phyloP scores from a whole-genome alignment of 2,113 vertebrate species.

The Zapornia atra region DNA sequence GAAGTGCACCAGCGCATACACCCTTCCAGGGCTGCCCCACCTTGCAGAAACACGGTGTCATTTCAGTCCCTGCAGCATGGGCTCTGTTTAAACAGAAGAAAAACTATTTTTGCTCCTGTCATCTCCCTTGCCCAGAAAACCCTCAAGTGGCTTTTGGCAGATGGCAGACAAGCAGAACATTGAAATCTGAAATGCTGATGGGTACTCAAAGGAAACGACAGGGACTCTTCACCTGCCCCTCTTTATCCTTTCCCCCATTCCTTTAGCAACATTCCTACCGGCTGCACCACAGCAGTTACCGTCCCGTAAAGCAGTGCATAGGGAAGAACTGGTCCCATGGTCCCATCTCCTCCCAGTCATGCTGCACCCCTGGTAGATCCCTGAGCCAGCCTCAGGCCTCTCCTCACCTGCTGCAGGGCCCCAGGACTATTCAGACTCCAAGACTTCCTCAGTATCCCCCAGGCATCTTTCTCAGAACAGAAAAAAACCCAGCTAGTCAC shows the following conservation, averaged over 20 bases:
- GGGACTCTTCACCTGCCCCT: neutral
- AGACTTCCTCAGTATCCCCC: neutral
- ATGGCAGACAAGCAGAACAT: neutral
- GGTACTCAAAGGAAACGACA: neutral
- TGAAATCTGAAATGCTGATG: neutral
- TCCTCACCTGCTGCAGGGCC: neutral
- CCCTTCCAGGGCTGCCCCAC: neutral
- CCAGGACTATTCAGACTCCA: neutral
- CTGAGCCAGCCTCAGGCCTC: neutral
- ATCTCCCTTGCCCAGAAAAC: neutral
- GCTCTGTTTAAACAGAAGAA: neutral
- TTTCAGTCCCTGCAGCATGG: neutral
- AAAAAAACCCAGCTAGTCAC: neutral
- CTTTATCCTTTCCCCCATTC: neutral
- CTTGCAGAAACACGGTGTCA: neutral
- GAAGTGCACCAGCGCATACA: neutral
- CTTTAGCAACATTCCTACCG: neutral
- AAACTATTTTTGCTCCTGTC: neutral
- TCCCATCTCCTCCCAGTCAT: rapidly evolving
- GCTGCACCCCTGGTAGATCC: neutral
- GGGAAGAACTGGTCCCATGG: neutral
- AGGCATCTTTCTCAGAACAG: neutral
- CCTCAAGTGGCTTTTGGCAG: neutral
- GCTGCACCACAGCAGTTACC: neutral
- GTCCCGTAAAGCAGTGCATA: neutral